Evolutionary conservation across 2,797 vertebrate genomes (phyloP).

Genomic region (Oreonectes daqikongensis): DNA sequence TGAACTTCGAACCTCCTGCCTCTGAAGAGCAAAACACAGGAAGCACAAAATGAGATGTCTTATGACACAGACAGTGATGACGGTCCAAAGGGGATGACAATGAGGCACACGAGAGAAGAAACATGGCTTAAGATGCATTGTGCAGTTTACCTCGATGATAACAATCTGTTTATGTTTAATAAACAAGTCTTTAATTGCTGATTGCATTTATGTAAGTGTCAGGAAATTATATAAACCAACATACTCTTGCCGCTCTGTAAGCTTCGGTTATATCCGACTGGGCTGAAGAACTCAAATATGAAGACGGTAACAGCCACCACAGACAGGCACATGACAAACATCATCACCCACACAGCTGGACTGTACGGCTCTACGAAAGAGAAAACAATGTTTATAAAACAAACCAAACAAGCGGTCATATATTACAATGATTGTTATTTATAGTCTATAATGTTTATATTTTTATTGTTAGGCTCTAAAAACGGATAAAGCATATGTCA

Average conservation of each 20-base stretch:
- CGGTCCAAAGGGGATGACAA: conserved; percentile 2
- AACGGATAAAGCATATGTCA: too few species aligned
- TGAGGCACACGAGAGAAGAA: conserved; percentile 12
- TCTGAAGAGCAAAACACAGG: conserved; percentile 67
- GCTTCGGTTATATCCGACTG: conserved; percentile 94
- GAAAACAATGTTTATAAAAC: not conserved
- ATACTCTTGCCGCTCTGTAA: conserved; percentile 91
- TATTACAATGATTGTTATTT: too few species aligned
- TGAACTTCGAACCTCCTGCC: conserved; percentile 89
- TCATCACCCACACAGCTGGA: conserved; percentile 96
- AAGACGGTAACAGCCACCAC: conserved; percentile 95
- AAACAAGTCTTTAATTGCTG: conserved; percentile 35
- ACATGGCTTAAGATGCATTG: conserved; percentile 25
- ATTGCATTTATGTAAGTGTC: conserved; percentile 38
- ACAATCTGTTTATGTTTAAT: conserved; percentile 28
- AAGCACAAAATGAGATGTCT: conserved; percentile 3
- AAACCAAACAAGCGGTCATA: not conserved
- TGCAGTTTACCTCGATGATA: conserved; percentile 42
- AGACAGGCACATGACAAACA: conserved; percentile 97
- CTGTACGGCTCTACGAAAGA: conserved; percentile 87
- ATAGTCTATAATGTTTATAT: too few species aligned
- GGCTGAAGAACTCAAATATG: conserved; percentile 97
- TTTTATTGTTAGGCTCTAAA: not conserved
- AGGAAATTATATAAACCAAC: conserved; percentile 56
- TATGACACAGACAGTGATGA: conserved; percentile 5